phyloP scores from a whole-genome alignment of 2,888 invertebrate species.

The Ferrisia virgata region DNA sequence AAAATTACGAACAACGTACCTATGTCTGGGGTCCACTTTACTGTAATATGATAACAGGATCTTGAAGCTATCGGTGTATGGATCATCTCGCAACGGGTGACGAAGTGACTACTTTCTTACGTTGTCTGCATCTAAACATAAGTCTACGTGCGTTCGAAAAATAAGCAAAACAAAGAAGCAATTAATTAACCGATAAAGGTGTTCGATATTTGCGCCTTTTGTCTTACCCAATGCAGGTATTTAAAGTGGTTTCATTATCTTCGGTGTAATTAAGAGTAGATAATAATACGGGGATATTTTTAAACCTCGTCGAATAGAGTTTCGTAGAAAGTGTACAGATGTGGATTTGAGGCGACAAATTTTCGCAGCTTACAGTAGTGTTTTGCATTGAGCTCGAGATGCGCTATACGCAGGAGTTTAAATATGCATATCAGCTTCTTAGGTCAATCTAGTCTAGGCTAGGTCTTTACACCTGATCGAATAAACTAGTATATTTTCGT shows the following conservation, averaged over 20 bases:
- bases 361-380: not conserved
- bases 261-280: not conserved
- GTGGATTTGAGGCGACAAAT: not conserved
- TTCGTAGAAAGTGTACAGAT: not conserved
- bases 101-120: slow-evolving; percentile 20
- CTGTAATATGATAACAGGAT: slow-evolving; percentile 5
- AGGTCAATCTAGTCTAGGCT: slow-evolving; percentile 12
- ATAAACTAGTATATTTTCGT: not conserved
- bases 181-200: not conserved
- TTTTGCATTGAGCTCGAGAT: not conserved
- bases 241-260: not conserved
- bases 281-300: not conserved
- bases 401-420: not conserved
- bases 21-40: slow-evolving; percentile 10
- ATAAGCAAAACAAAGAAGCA: not conserved
- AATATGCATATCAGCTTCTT: not conserved
- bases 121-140: not conserved
- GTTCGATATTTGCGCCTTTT: not conserved
- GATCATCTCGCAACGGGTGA: slow-evolving; percentile 13
- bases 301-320: not conserved
- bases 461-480: slow-evolving; percentile 14
- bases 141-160: not conserved
- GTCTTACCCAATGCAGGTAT: not conserved
- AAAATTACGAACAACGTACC: not conserved
- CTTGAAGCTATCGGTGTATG: not conserved